Conservation (phyloP, 2,797 vertebrate species). For the Hipposideros larvatus region DNA sequence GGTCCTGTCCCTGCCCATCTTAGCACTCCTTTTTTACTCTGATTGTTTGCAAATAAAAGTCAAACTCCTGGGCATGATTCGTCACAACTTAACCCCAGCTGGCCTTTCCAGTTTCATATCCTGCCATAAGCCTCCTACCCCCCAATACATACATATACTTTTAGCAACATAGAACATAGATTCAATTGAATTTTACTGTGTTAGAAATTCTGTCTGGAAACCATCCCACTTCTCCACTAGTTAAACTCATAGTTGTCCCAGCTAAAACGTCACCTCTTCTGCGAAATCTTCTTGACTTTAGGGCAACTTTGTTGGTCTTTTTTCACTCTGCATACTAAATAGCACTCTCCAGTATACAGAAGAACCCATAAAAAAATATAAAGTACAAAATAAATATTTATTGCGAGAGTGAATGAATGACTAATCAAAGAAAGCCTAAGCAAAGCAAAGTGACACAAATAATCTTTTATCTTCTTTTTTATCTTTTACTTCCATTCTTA, state of each 20-base stretch:
- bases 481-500: conserved; percentile 4
- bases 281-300: neutral
- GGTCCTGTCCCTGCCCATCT: neutral
- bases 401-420: neutral
- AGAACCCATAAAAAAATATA: neutral
- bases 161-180: conserved; percentile 1
- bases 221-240: neutral
- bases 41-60: neutral
- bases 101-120: conserved; percentile 6
- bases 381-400: conserved; percentile 26
- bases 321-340: neutral
- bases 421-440: neutral
- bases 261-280: neutral
- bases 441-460: neutral
- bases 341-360: neutral
- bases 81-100: neutral
- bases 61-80: neutral
- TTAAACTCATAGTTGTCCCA: neutral
- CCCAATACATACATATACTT: neutral
- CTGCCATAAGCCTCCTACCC: neutral
- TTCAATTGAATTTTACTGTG: neutral
- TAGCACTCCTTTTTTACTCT: conserved; percentile 14
- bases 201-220: conserved; percentile 6
- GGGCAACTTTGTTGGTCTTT: neutral
- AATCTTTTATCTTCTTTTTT: conserved; percentile 1